Conservation (phyloP, 2,888 invertebrate genomes). For the Hartigia nigra region DNA sequence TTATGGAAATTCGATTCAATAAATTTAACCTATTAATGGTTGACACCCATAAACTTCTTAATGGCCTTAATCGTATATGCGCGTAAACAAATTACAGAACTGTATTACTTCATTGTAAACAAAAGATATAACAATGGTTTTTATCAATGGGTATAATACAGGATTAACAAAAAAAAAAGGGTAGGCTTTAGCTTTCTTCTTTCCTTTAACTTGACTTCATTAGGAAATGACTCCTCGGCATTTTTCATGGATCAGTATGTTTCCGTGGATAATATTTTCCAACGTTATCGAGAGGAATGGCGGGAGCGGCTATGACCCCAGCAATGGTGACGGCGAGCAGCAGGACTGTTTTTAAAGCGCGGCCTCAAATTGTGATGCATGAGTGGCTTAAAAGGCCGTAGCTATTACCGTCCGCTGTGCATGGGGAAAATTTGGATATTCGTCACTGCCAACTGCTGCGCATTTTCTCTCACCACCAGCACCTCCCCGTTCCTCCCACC, state of each 20-base stretch:
- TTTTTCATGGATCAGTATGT: background rate
- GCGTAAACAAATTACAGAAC: too few relatives aligned
- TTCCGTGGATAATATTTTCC: too few relatives aligned
- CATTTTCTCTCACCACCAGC: constrained; percentile 3
- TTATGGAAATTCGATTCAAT: background rate
- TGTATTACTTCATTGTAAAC: background rate
- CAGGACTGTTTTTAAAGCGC: constrained; percentile 32
- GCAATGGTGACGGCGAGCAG: background rate
- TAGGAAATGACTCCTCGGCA: background rate
- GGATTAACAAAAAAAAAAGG: background rate
- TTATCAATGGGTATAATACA: background rate
- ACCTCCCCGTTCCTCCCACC: background rate
- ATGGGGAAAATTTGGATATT: constrained; percentile 45
- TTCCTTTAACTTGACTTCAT: background rate
- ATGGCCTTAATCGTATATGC: background rate
- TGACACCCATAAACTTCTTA: background rate
- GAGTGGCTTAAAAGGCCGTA: constrained; percentile 42
- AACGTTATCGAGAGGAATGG: too few relatives aligned
- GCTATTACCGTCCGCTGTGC: constrained; percentile 21
- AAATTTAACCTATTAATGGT: background rate
- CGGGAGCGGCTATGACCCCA: too few relatives aligned
- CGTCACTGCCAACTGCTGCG: constrained; percentile 47
- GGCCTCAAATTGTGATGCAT: constrained; percentile 42
- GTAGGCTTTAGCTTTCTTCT: background rate
- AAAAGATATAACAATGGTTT: background rate